phyloP scores from a whole-genome alignment of 1,140 invertebrate genomes.

The Arctopsyche grandis region DNA sequence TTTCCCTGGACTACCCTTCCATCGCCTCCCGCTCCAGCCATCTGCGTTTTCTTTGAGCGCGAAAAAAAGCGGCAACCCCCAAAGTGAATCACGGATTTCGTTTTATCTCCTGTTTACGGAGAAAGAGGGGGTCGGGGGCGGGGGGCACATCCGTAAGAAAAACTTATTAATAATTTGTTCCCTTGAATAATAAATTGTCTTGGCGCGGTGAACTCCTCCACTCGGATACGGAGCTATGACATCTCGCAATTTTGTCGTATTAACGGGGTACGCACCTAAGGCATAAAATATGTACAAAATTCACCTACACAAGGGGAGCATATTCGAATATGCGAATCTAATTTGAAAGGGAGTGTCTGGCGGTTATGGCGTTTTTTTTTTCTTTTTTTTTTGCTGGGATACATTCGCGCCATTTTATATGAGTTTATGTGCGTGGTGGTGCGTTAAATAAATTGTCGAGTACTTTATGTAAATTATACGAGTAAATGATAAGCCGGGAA shows the following conservation, averaged over 20 bases:
- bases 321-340: not conserved
- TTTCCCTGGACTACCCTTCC: not conserved
- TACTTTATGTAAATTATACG: slow-evolving; percentile 40
- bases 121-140: not conserved
- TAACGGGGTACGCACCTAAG: not conserved
- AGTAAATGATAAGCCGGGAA: slow-evolving; percentile 39
- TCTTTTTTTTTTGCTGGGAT: not conserved
- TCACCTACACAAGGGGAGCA: not conserved
- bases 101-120: slow-evolving; percentile 37
- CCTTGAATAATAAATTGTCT: slow-evolving; percentile 34
- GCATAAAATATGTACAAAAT: slow-evolving; percentile 4
- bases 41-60: not conserved
- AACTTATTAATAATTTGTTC: slow-evolving; percentile 39
- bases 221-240: not conserved
- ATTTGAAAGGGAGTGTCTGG: not conserved
- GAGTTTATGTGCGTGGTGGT: slow-evolving; percentile 24
- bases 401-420: slow-evolving; percentile 25
- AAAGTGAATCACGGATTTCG: slow-evolving; percentile 42
- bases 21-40: not conserved
- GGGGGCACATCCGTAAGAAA: not conserved
- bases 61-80: not conserved
- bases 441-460: slow-evolving; percentile 41
- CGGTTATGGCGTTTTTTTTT: not conserved
- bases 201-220: slow-evolving; percentile 13
- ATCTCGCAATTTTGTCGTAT: too few species aligned